Evolutionary conservation across 2,797 vertebrate genomes (phyloP).

Genomic region (Protonibea diacanthus): DNA sequence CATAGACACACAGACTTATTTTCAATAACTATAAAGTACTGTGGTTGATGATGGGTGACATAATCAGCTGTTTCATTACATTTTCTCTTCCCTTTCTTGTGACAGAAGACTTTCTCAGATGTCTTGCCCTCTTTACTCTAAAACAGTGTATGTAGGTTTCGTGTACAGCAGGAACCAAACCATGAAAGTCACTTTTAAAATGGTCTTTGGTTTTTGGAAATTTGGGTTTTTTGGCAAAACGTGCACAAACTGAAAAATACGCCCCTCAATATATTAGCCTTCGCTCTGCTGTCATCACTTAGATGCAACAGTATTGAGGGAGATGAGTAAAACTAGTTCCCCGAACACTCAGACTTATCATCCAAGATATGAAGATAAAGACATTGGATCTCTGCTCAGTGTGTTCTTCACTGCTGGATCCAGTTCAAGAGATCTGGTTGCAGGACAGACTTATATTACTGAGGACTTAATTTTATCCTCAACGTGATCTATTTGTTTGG

Average conservation of each 20-base stretch:
- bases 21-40: neutral
- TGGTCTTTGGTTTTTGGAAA: neutral
- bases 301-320: neutral
- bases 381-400: neutral
- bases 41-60: slow-evolving; percentile 1
- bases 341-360: slow-evolving; percentile 14
- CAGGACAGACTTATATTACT: slow-evolving; percentile 4
- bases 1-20: neutral
- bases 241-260: neutral
- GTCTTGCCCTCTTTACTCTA: neutral
- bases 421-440: slow-evolving; percentile 10
- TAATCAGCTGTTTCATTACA: neutral
- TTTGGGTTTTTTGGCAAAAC: neutral
- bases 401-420: neutral
- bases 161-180: neutral
- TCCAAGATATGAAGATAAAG: slow-evolving; percentile 9
- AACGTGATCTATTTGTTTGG: slow-evolving; percentile 30
- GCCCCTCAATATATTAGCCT: slow-evolving; percentile 1
- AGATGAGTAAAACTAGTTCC: neutral
- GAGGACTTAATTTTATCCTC: slow-evolving; percentile 32
- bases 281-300: slow-evolving; percentile 10
- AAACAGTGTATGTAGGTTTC: slow-evolving; percentile 6
- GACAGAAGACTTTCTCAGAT: neutral
- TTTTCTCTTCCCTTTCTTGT: neutral
- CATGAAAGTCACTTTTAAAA: slow-evolving; percentile 15